Conservation (phyloP, 2,888 invertebrate genomes). For the Tiliacea aurago region DNA sequence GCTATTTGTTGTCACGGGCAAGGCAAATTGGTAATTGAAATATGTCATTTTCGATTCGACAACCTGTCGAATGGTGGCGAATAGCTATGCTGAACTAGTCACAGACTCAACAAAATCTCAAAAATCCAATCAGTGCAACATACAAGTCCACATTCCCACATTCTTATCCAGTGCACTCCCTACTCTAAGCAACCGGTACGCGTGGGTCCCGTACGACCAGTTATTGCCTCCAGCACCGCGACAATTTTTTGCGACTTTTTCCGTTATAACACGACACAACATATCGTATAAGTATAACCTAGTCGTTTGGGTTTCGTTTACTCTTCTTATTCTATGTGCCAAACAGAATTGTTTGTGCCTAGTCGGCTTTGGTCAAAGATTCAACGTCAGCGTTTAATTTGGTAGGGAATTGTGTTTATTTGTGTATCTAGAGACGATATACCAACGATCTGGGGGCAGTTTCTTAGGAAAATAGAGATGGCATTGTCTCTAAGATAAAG, state of each 20-base stretch:
- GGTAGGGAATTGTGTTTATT: background rate
- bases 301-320: constrained; percentile 48
- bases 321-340: constrained; percentile 30
- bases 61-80: too few relatives aligned
- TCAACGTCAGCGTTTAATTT: constrained; percentile 25
- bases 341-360: constrained; percentile 29
- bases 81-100: too few relatives aligned
- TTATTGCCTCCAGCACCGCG: constrained; percentile 67
- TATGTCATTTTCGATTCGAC: too few relatives aligned
- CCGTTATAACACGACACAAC: constrained; percentile 50
- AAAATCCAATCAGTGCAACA: constrained; percentile 14
- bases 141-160: background rate
- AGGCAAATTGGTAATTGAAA: too few relatives aligned
- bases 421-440: background rate
- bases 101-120: constrained; percentile 9
- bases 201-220: constrained; percentile 67
- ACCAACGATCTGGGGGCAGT: background rate
- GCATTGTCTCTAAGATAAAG: too few relatives aligned
- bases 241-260: constrained; percentile 63
- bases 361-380: background rate
- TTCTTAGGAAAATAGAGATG: background rate
- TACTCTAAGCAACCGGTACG: constrained; percentile 48
- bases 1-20: too few relatives aligned
- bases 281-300: constrained; percentile 56
- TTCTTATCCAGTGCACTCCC: constrained; percentile 50